Percentiles rank a stretch among this genome's conserved stretches.
These are phyloP conservation scores for Ptychodera flava DNA, from an alignment of 35 echinoderm and acorn worm species.

Conservation along the genomic window DNA sequence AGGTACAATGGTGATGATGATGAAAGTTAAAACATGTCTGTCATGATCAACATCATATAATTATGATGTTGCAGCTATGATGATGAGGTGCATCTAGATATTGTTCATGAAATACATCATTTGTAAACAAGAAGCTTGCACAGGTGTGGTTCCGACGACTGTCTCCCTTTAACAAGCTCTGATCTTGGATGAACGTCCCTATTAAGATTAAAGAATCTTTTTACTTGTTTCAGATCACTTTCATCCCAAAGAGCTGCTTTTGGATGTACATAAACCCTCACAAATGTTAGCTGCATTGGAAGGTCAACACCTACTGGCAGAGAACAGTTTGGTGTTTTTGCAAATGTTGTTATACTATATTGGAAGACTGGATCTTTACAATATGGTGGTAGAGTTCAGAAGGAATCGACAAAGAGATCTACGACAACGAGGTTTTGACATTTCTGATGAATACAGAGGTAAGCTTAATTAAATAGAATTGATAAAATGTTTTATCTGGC, in stretches of 20 bases:
- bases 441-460: constrained; percentile 57
- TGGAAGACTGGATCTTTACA: constrained; percentile 71
- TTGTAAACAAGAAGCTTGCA: too few relatives aligned
- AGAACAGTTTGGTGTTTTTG: constrained; percentile 81
- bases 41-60: too few relatives aligned
- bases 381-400: constrained; percentile 63
- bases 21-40: too few relatives aligned
- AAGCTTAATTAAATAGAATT: constrained; percentile 2
- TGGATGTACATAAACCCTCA: constrained; percentile 25
- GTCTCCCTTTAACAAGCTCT: too few relatives aligned
- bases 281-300: constrained; percentile 51
- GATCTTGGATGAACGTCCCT: too few relatives aligned
- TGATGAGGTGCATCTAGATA: too few relatives aligned
- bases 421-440: constrained; percentile 47
- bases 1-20: too few relatives aligned
- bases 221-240: constrained; percentile 65
- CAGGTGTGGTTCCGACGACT: too few relatives aligned
- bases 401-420: constrained; percentile 46
- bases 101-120: too few relatives aligned
- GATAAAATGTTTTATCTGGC: background rate
- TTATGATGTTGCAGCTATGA: too few relatives aligned
- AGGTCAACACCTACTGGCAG: constrained; percentile 57
- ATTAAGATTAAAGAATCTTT: too few relatives aligned
- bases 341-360: constrained; percentile 82
- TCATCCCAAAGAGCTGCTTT: constrained; percentile 37